Conservation (phyloP, 2,113 vertebrate species). For the Lampris incognitus region DNA sequence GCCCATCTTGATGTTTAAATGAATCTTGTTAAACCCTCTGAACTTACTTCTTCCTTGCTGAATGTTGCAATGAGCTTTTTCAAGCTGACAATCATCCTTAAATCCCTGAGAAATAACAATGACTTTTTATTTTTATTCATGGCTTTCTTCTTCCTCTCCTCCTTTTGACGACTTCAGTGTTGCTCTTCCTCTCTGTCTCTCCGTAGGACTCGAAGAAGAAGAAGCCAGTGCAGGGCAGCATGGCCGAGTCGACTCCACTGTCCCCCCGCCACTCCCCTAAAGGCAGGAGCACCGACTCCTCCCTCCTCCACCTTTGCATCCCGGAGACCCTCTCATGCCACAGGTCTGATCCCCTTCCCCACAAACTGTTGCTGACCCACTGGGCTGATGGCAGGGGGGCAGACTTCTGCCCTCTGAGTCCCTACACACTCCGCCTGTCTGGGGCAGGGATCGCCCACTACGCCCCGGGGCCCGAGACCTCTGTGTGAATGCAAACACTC, state of each 20-base stretch:
- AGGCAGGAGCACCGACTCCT: slow-evolving; percentile 77
- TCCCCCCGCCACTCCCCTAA: slow-evolving; percentile 80
- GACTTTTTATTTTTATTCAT: background rate
- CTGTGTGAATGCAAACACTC: slow-evolving; percentile 73
- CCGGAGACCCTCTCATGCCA: slow-evolving; percentile 74
- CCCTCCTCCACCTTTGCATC: slow-evolving; percentile 62
- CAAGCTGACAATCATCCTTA: slow-evolving; percentile 60
- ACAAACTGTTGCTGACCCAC: slow-evolving; percentile 81
- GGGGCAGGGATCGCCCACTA: slow-evolving; percentile 77
- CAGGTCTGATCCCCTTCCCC: slow-evolving; percentile 79
- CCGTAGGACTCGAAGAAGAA: slow-evolving; percentile 80
- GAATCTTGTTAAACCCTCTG: slow-evolving; percentile 13
- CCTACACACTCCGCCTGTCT: slow-evolving; percentile 77
- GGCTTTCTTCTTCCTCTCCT: background rate
- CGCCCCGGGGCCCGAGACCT: slow-evolving; percentile 87
- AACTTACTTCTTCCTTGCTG: slow-evolving; percentile 5
- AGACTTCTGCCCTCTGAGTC: slow-evolving; percentile 82
- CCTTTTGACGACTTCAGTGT: background rate
- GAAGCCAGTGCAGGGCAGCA: slow-evolving; percentile 64
- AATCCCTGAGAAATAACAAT: background rate
- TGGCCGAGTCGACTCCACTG: slow-evolving; percentile 84
- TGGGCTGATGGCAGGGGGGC: slow-evolving; percentile 77
- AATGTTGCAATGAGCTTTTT: slow-evolving; percentile 22
- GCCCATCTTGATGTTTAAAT: slow-evolving; percentile 1
- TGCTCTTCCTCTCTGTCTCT: background rate